phyloP scores from a whole-genome alignment of 1,140 invertebrate genomes.

The Lordiphosa stackelbergi region DNA sequence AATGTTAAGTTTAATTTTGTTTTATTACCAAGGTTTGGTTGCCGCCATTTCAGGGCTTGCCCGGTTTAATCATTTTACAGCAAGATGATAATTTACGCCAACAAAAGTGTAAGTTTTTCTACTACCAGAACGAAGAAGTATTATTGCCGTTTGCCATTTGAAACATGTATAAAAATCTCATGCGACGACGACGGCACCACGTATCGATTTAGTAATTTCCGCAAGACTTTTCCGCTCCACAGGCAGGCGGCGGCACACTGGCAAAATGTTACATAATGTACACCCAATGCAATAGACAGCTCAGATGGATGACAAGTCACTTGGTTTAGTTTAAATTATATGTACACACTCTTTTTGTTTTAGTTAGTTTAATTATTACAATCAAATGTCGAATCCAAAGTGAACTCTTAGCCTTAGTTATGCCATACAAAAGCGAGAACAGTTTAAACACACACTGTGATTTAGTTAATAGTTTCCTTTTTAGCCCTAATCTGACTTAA shows the following conservation, averaged over 20 bases:
- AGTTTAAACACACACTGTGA: slow-evolving; percentile 40
- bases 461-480: slow-evolving; percentile 42
- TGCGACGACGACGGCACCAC: slow-evolving; percentile 29
- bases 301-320: slow-evolving; percentile 46
- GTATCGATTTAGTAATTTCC: slow-evolving; percentile 65
- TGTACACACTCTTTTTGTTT: neutral
- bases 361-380: slow-evolving; percentile 4
- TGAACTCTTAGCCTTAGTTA: slow-evolving; percentile 23
- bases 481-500: slow-evolving; percentile 14
- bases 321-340: slow-evolving; percentile 2
- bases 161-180: slow-evolving; percentile 36
- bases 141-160: slow-evolving; percentile 21
- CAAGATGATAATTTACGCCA: no score
- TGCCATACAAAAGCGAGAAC: slow-evolving; percentile 25
- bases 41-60: slow-evolving; percentile 11
- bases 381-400: slow-evolving; percentile 1
- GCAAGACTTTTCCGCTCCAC: slow-evolving; percentile 39
- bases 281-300: slow-evolving; percentile 32
- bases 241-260: slow-evolving; percentile 22
- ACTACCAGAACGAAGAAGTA: no score
- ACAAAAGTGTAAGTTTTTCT: neutral
- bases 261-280: slow-evolving; percentile 30
- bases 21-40: slow-evolving; percentile 11
- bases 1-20: slow-evolving; percentile 5
- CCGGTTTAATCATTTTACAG: slow-evolving; percentile 10